These are phyloP conservation scores for Schmidtea mediterranea DNA, from an alignment of 1,140 invertebrate genomes.

Conservation along the genomic window DNA sequence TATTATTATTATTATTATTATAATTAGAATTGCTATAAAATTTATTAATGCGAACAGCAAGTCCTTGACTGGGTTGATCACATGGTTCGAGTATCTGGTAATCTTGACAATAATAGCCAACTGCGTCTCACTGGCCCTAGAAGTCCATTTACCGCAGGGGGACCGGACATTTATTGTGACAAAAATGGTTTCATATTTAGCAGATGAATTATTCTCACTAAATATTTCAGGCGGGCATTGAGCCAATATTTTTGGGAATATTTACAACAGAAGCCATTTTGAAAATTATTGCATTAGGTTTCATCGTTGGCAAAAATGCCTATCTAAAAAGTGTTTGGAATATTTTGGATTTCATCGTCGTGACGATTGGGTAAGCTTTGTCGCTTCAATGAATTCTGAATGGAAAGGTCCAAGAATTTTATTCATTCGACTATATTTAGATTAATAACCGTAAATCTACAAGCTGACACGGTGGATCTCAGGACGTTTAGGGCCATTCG, in stretches of 20 bases:
- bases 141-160: constrained; percentile 84
- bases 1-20: too few relatives aligned
- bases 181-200: constrained; percentile 44
- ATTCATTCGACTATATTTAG: too few relatives aligned
- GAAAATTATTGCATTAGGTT: constrained; percentile 97
- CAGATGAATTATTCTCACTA: not conserved
- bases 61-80: constrained; percentile 14
- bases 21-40: too few relatives aligned
- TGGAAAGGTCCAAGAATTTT: too few relatives aligned
- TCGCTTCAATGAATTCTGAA: too few relatives aligned
- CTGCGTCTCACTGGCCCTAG: constrained; percentile 94
- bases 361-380: constrained; percentile 69
- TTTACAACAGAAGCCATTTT: constrained; percentile 98
- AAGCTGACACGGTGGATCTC: constrained; percentile 44
- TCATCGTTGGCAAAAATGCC: constrained; percentile 89
- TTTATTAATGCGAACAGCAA: too few relatives aligned
- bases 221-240: not conserved
- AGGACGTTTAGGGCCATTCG: constrained; percentile 93
- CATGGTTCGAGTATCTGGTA: constrained; percentile 98
- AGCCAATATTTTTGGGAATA: constrained; percentile 62
- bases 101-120: constrained; percentile 98
- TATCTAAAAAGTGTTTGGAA: constrained; percentile 99
- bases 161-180: constrained; percentile 93
- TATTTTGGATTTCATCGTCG: constrained; percentile 99
- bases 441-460: not conserved